Conservation (phyloP, 2,113 vertebrate species). For the Edolisoma coerulescens region DNA sequence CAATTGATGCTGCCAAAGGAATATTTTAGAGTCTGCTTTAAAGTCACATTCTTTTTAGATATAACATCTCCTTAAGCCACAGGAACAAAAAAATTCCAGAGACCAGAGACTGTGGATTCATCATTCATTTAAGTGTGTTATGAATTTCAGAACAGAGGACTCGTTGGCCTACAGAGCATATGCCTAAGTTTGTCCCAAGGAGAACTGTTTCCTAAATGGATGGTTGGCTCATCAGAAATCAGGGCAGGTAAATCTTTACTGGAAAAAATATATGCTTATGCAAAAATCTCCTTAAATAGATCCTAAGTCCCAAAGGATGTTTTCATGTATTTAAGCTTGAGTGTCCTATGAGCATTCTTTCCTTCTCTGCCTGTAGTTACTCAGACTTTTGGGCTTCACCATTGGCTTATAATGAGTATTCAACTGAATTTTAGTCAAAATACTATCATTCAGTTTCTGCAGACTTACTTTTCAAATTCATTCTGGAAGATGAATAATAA, state of each 20-base stretch:
- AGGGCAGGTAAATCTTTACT: neutral
- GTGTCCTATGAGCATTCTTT: neutral
- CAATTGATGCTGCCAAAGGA: neutral
- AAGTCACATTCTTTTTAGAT: neutral
- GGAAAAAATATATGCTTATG: neutral
- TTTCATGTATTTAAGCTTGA: neutral
- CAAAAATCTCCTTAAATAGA: neutral
- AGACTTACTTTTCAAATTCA: neutral
- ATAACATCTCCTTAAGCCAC: neutral
- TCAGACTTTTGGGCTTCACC: neutral
- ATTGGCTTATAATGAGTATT: neutral
- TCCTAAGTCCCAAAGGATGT: neutral
- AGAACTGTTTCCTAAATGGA: neutral
- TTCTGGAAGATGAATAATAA: neutral
- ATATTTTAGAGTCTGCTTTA: neutral
- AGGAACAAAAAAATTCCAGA: neutral
- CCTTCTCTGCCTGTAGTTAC: neutral
- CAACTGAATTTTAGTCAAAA: constrained; percentile 4
- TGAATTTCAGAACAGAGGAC: neutral
- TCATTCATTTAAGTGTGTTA: neutral
- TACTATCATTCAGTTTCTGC: neutral
- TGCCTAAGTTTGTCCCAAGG: rapidly evolving
- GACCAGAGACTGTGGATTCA: neutral
- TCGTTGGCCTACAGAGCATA: neutral
- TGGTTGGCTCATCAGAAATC: neutral